Evolutionary conservation across 2,797 vertebrate species (phyloP), one percentile per base, ranked within the genome.

Genomic region (Falco biarmicus): DNA sequence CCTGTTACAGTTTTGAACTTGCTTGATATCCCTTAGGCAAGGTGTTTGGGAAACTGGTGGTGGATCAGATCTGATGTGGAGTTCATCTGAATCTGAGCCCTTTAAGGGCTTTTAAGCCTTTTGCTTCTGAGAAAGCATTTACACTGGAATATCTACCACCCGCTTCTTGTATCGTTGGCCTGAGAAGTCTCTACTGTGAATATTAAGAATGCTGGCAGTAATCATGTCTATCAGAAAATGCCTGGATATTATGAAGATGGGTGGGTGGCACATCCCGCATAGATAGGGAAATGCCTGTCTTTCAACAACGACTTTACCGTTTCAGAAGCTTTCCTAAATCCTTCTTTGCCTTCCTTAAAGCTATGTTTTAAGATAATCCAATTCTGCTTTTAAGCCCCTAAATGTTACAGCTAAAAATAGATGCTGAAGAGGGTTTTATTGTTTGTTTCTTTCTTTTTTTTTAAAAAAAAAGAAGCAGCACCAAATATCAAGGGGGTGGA

Each of bases 251-350:
- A 45, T 47, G 59, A 45, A 47, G 41, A 29, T 34, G 17, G 39
- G 43, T 60, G 51, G 48, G 41, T 65, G 31, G 20, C 53, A 34
- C 5, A 21, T 43, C 34, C 26, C 7, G 15, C 13, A 7, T 32
- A 28, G 32, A 29, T 69, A 79, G 77, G 28, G 32, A 84, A 74
- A 22, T 66, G 20, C 4, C 54, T 80, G 73, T 48, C 45, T 69
- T 90, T 89, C 37, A 79, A 53, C 34, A 76, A 13, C 4, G 45
- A 4, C 53, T 90, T 89, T 6, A 53, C 56, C 70, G 24, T 66
- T 91, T 84, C 31, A 66, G 76, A 73, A 78, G 70, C 32, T 93
- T 95, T 90, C 24, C 15, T 84, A 74, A 89, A 84, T 80, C 37
- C 45, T 93, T 25, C 39, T 66, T 90, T 82, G 37, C 45, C 13